phyloP scores from a whole-genome alignment of 23 tunicate genomes.

The Botrylloides violaceus region DNA sequence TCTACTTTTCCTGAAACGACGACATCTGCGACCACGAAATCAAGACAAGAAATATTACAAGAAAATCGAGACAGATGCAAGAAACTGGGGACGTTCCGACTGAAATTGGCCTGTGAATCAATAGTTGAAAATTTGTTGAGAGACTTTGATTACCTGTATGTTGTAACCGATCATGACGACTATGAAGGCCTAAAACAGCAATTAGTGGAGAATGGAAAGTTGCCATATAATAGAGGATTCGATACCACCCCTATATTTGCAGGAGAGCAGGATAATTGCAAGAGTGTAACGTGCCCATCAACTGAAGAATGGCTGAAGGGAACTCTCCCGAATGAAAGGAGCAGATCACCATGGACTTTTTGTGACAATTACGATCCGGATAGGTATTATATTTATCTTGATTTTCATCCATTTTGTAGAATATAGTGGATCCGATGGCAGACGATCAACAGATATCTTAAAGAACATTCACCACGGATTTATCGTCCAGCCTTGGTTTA shows the following conservation, averaged over 20 bases:
- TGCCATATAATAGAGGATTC: not conserved
- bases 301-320: not conserved
- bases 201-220: not conserved
- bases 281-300: constrained; percentile 2
- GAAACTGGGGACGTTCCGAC: not conserved
- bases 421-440: no score
- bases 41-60: no score
- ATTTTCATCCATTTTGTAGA: no score
- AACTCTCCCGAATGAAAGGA: not conserved
- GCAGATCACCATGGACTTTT: constrained; percentile 22
- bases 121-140: not conserved
- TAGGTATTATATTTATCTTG: no score
- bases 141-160: not conserved
- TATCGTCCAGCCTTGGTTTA: no score
- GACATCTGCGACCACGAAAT: no score
- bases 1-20: no score
- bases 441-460: no score
- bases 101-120: not conserved
- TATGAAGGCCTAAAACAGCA: not conserved
- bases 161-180: not conserved
- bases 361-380: constrained; percentile 17
- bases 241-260: not conserved
- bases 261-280: not conserved
- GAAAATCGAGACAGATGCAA: no score
- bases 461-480: no score